Evolutionary conservation across 2,797 vertebrate species (phyloP), one percentile per base, ranked within the genome.

Genomic region (Enteromius unitaeniatus): DNA sequence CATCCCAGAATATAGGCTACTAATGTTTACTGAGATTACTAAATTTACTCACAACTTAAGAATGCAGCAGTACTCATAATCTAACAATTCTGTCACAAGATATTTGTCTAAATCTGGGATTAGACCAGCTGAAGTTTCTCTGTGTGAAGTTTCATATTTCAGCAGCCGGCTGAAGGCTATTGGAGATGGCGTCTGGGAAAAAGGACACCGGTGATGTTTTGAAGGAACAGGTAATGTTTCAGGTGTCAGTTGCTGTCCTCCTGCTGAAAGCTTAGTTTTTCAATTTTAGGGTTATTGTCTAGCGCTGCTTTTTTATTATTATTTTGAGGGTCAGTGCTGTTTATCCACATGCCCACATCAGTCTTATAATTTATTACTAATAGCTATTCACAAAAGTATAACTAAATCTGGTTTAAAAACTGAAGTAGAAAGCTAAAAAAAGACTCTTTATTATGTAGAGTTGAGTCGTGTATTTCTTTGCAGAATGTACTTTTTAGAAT

Each of bases 401-500:
- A n/a, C 47, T 31, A 6, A 6, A 3, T 62, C 0, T 62, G 15
- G 23, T 10, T 26, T 72, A 21, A 31, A 51, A n/a, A 40, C 13
- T 55, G 45, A 17, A 4, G 4, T 15, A 23, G 26, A 51, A 21
- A 73, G 4, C 4, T 31, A 6, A 73, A 62, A 51, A 21, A 73
- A 19, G 0, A 6, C 31, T 7, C 9, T 4, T 45, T 31, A 19
- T 10, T 17, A 0, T 62, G 64, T 4, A 58, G 8, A 62, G 19
- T 47, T 42, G 9, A 28, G 26, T 34, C 3, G 11, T 10, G 78
- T 42, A 13, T 75, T 49, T 65, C 1, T 5, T 0, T 91, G 94
- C 91, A 93, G 88, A 95, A 93, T 0, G 93, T 91, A 60, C 84
- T 95, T 15, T 92, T 93, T 81, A 91, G 95, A 31, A 91, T 96